Conservation (phyloP, 2,797 vertebrate genomes). For the Rhynchotus rufescens region DNA sequence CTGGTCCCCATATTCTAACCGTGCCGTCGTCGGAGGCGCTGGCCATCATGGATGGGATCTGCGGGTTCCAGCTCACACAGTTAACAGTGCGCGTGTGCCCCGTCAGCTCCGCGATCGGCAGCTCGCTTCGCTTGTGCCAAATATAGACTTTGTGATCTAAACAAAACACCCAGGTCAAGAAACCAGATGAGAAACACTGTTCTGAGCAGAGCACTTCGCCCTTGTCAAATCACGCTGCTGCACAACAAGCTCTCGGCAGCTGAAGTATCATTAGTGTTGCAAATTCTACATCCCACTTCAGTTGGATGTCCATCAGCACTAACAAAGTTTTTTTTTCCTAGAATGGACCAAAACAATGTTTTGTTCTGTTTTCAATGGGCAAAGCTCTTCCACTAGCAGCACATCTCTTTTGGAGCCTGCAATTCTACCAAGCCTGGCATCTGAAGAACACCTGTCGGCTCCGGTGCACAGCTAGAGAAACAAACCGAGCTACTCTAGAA, state of each 20-base stretch:
- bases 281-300: background rate
- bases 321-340: background rate
- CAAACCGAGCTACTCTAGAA: background rate
- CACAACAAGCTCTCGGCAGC: background rate
- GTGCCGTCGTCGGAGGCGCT: constrained; percentile 98
- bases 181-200: background rate
- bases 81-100: constrained; percentile 98
- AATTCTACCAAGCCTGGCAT: background rate
- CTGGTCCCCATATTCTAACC: constrained; percentile 98
- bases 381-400: background rate
- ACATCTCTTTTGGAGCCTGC: background rate
- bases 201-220: fast-evolving
- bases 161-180: background rate
- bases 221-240: fast-evolving
- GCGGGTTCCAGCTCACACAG: constrained; percentile 99
- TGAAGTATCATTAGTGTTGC: background rate
- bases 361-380: too few species aligned
- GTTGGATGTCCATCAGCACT: fast-evolving
- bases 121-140: constrained; percentile 97
- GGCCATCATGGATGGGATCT: constrained; percentile 96
- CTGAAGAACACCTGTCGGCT: background rate
- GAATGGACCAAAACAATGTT: fast-evolving
- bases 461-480: background rate
- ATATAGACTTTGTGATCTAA: constrained; percentile 99
- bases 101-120: constrained; percentile 96